Base-by-base conservation (phyloP, 2,888 invertebrate species). In the Chymomyza amoena region DNA sequence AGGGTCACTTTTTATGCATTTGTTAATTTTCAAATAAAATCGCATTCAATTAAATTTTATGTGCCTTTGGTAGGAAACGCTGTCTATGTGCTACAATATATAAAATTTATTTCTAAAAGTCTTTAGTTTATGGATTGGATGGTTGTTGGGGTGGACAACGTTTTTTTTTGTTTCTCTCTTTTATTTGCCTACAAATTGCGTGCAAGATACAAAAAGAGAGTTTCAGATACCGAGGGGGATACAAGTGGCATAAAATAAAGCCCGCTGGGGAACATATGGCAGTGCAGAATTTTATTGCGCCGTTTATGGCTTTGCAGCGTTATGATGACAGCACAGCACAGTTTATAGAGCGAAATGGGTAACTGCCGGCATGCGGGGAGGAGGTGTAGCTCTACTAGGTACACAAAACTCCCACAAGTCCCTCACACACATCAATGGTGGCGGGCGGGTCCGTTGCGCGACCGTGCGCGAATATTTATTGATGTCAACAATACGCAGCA, bases 211-310 rank as follows among this genome's bases (percentile, higher is more conserved):
- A 76, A 78, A 74, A 66, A 68, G 66, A 62, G 61, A 63, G 67
- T 57, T 64, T 39, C 16, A 50, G 71, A 25, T 16, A 16, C 60
- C 67, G 52, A 32, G 28, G n/a, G 54, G 54, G 45, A 74, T 71
- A 70, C 70, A 70, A 77, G 73, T 75, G 80, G 54, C 83, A 84
- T 87, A 84, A 84, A 85, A 84, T 83, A 87, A 87, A 87, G 79
- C 85, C 85, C 85, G 87, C 88, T 88, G 87, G 88, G 85, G 84
- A 88, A 88, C 85, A 85, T 85, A 85, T 88, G 85, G 85, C 82
- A 80, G 78, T 87, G 84, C 88, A 84, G 85, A 88, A 88, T 85
- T 85, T 85, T 85, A 85, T 85, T 86, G 82, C 80, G 79, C 79
- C 88, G 85, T 88, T 85, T 86, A 88, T 88, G 84, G 88, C 86